Conservation (phyloP, 2,888 invertebrate species). For the Rotaria macrura region DNA sequence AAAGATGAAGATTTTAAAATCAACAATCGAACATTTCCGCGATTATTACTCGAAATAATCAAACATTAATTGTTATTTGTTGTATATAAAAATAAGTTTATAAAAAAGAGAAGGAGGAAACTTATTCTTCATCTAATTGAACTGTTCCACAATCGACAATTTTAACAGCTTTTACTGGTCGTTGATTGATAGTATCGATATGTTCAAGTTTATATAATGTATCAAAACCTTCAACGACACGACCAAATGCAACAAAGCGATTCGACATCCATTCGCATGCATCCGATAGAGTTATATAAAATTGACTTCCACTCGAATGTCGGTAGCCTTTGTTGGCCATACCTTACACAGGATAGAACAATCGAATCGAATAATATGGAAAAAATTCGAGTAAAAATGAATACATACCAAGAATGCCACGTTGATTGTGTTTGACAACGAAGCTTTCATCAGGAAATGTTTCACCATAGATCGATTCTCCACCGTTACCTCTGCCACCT, state of each 20-base stretch:
- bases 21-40: background rate
- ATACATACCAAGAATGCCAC: slow-evolving; percentile 39
- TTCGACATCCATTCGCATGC: slow-evolving; percentile 55
- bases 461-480: slow-evolving; percentile 47
- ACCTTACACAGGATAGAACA: slow-evolving; percentile 43
- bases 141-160: slow-evolving; percentile 43
- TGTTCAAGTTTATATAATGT: slow-evolving; percentile 58
- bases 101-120: background rate
- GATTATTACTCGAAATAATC: background rate
- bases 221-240: slow-evolving; percentile 60
- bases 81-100: background rate
- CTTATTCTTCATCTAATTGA: background rate
- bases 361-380: no score
- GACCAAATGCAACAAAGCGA: slow-evolving; percentile 63
- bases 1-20: background rate
- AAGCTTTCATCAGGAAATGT: slow-evolving; percentile 60
- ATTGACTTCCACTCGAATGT: slow-evolving; percentile 63
- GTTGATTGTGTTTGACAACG: slow-evolving; percentile 57
- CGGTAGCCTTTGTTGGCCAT: slow-evolving; percentile 62
- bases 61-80: background rate
- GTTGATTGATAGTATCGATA: slow-evolving; percentile 58
- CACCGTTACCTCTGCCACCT: slow-evolving; percentile 47
- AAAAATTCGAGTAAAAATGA: no score
- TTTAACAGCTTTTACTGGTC: slow-evolving; percentile 51
- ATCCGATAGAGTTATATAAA: slow-evolving; percentile 60